Evolutionary conservation across 2,113 vertebrate genomes (phyloP), one percentile per base, ranked within the genome.

Genomic region (Bambusicola thoracicus): DNA sequence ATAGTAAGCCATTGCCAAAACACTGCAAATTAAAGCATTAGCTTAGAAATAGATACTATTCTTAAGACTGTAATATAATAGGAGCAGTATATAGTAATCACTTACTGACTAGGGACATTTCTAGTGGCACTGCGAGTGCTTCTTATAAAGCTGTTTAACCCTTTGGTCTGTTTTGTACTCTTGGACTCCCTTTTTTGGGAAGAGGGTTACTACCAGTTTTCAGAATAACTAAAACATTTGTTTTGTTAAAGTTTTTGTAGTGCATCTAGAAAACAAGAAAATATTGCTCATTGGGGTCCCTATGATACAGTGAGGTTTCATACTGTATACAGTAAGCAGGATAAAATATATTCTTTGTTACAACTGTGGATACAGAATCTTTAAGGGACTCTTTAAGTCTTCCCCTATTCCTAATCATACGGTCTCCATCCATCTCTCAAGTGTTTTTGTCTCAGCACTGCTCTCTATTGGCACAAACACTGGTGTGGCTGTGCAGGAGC

Each of bases 391-490:
- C 15, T 29, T 51, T 30, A 56, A 56, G 15, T 56, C 14, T 36
- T n/a, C 16, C 1, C 2, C 48, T 7, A 4, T 30, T 73, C 10
- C 21, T 81, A 30, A 44, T 41, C 24, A 68, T 41, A 32, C 36
- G 29, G 17, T 36, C 22, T 41, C 27, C 4, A 2, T n/a, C 34
- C 4, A 2, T 22, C 34, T 86, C 40, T 21, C 30, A 67, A 41
- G 13, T 46, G 5, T 2, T 67, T 70, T 44, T 41, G 27, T 56
- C 20, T 55, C 14, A 49, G 53, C 1, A 0, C 21, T 38, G 15
- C 13, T 13, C 21, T 41, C 49, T 32, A 0, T 36, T 72, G 29
- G 27, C 0, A 0, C 19, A 56, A 41, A 44, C 51, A 38, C 25
- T 22, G 8, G 25, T 43, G 12, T 20, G 32, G 6, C 32, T 70